Base-by-base conservation (phyloP, 53 echinoderm and acorn worm genomes). In the Luidia sarsii region DNA sequence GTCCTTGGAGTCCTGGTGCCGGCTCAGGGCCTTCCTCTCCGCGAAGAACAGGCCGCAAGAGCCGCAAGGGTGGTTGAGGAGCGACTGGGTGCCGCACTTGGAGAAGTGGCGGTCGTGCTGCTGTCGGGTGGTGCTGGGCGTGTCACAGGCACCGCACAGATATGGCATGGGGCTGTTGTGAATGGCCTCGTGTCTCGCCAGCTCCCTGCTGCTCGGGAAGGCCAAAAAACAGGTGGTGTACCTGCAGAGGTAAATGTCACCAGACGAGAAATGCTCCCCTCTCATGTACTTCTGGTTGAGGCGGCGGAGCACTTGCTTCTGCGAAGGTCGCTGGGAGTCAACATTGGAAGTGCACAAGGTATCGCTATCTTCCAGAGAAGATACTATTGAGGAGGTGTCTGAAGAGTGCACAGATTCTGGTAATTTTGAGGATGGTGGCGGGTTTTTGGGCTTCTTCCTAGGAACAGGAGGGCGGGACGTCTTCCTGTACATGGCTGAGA, bases 171-270 rank as follows among this genome's bases (percentile, higher is more conserved):
- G 3, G 19, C 46, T 48, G 7, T 16, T 45, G 46, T 77, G 77
- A 27, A 77, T 33, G 2, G 0, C 11, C 33, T 77, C 77, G 45
- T 77, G 77, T 31, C 31, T 7, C 11, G 41, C 3, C 31, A 77
- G 32, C 33, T 59, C 33, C 13, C 45, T 13, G 14, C 2, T 2
- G 27, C 37, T 19, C 33, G 27, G 45, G 21, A 77, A 77, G 2
- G 77, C 77, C 48, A 38, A 16, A 45, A 11, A 31, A 28, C 77
- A 77, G 25, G 77, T 61, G 22, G 30, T 60, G 62, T 77, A 77
- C 33, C 77, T 37, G 77, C 77, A 77, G 43, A 77, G 22, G 60
- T 46, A 61, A 4, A 70, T 16, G 18, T 33, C n/a, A 30, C 39
- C 60, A 16, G 45, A 18, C 0, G 13, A 0, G 29, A 7, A 45